Conservation (phyloP, 2,888 invertebrate genomes). For the Cerastis leucographa region DNA sequence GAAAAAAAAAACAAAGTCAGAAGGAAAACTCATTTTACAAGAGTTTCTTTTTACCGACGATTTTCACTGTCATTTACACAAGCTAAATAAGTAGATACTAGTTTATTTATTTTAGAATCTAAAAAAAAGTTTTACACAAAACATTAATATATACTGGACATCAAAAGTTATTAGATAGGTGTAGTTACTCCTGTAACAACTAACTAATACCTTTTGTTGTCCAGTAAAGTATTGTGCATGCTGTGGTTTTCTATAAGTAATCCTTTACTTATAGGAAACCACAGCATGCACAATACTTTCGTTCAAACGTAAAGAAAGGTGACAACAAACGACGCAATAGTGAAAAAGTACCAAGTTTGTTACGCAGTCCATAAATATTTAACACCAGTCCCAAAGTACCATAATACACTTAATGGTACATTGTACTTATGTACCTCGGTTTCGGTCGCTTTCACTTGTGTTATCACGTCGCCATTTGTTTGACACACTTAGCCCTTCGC, state of each 20-base stretch:
- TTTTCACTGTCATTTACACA: neutral
- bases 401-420: slow-evolving; percentile 39
- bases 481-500: slow-evolving; percentile 80
- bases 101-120: too few relatives aligned
- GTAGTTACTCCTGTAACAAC: too few relatives aligned
- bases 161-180: too few relatives aligned
- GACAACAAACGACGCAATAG: neutral
- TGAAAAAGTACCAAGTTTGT: slow-evolving; percentile 23
- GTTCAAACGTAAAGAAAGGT: too few relatives aligned
- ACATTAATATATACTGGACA: too few relatives aligned
- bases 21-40: neutral
- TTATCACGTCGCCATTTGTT: slow-evolving; percentile 69
- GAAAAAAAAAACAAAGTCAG: neutral
- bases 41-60: neutral
- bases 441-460: slow-evolving; percentile 74
- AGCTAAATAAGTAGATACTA: neutral
- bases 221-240: too few relatives aligned
- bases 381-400: slow-evolving; percentile 37
- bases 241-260: too few relatives aligned
- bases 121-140: too few relatives aligned
- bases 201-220: too few relatives aligned
- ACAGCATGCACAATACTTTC: too few relatives aligned
- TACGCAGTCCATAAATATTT: slow-evolving; percentile 46
- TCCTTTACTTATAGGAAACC: too few relatives aligned
- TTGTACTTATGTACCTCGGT: slow-evolving; percentile 50